These are phyloP conservation scores for Trialeurodes vaporariorum DNA, from an alignment of 1,140 invertebrate genomes.

Conservation along the genomic window DNA sequence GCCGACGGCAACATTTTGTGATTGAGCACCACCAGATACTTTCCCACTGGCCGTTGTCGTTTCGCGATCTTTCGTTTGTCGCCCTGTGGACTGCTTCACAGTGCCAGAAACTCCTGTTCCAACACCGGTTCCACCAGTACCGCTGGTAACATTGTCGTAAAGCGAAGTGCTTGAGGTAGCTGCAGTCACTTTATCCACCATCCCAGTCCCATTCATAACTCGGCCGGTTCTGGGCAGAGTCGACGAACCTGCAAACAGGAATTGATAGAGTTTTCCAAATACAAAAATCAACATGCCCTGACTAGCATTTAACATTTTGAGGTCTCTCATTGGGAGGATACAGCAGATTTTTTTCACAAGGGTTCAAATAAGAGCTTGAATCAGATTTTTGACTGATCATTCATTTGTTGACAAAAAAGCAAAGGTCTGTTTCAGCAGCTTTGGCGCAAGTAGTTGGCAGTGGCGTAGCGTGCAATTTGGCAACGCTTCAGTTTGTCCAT, in stretches of 20 bases:
- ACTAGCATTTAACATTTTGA: no score
- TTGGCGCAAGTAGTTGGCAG: no score
- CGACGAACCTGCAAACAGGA: constrained; percentile 59
- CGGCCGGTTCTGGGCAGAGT: constrained; percentile 57
- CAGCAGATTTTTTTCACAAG: no score
- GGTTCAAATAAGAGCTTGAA: no score
- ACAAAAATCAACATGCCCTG: no score
- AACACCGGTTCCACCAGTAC: neutral
- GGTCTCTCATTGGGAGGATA: no score
- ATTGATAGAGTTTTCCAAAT: no score
- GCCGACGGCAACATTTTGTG: constrained; percentile 18
- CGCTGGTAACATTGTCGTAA: constrained; percentile 70
- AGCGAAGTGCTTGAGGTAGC: constrained; percentile 76
- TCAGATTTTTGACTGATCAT: no score
- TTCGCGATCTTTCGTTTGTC: constrained; percentile 35
- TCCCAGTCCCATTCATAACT: constrained; percentile 1
- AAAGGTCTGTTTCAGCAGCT: no score
- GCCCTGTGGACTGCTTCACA: neutral
- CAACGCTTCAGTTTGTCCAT: no score
- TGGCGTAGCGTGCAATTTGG: no score
- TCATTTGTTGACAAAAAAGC: no score
- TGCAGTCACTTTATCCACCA: constrained; percentile 44
- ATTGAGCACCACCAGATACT: constrained; percentile 21
- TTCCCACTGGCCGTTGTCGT: constrained; percentile 32
- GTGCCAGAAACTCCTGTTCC: neutral